Evolutionary conservation across 2,888 invertebrate species (phyloP), one percentile per base, ranked within the genome.

Genomic region (Listrodromus nycthemerus): DNA sequence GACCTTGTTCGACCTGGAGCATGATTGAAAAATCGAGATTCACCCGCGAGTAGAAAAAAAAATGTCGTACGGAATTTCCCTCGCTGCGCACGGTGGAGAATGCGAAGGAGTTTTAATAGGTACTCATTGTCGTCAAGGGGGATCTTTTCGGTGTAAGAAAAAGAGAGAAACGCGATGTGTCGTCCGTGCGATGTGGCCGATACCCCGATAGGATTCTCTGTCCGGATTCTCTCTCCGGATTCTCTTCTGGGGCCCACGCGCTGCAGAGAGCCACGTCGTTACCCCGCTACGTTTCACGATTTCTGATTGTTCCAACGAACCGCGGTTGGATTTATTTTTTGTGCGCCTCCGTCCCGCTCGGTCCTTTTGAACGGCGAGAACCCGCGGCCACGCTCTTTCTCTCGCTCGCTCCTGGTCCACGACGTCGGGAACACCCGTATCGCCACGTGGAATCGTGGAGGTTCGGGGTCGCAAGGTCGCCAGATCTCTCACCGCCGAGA

Each of bases 31-130:
- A n/a, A 50, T 4, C 1, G 7, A 50, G 6, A 37, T 65, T 6
- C n/a, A 16, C n/a, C n/a, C 16, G 33, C 37, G 33, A 37, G 6
- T 50, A 33, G 19, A 8, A 27, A n/a, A 27, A n/a, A 16, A 55
- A n/a, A 2, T 10, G 24, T 37, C n/a, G 16, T n/a, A 6, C 41
- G 37, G 24, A n/a, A 8, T 16, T 13, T 6, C 37, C 19, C 6
- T 30, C 19, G 6, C 50, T 27, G 41, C 6, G 69, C 63, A 82
- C 24, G 21, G 21, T 13, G 1, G 2, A 13, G 41, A 30, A 37
- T 37, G 10, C 37, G 33, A 41, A 77, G 90, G 89, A 92, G 89
- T 89, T 92, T 92, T 92, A 92, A 92, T 92, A 91, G 91, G 91
- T 91, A 91, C 91, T 91, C 90, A 91, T 91, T 91, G 90, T 91